Conservation (phyloP, 2,888 invertebrate species). For the Chalcosyrphus nemorum region DNA sequence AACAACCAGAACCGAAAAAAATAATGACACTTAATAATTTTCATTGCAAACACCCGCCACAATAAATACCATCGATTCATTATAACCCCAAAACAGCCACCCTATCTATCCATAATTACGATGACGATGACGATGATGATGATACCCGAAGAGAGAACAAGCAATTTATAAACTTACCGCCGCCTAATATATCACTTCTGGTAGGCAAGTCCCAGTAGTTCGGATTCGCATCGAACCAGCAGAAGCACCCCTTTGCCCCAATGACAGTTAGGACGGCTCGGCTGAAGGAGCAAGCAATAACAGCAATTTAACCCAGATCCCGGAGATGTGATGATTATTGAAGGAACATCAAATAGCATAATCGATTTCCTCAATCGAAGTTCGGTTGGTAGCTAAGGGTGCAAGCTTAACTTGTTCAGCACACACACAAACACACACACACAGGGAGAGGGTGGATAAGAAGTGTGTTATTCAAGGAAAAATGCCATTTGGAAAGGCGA, state of each 20-base stretch:
- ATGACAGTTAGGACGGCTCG: slow-evolving; percentile 9
- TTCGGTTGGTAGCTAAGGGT: too few species aligned
- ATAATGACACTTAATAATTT: slow-evolving; percentile 32
- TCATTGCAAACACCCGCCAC: slow-evolving; percentile 1
- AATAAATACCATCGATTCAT: slow-evolving; percentile 43
- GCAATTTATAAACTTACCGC: slow-evolving; percentile 30
- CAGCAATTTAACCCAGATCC: slow-evolving; percentile 57
- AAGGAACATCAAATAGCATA: slow-evolving; percentile 28
- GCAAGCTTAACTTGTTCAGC: too few species aligned
- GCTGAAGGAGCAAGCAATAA: slow-evolving; percentile 46
- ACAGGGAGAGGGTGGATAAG: neutral
- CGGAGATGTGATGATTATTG: slow-evolving; percentile 6
- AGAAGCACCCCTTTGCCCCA: neutral
- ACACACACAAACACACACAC: too few species aligned
- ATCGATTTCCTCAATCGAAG: slow-evolving; percentile 45
- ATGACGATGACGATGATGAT: neutral
- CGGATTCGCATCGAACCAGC: neutral
- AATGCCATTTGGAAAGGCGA: slow-evolving; percentile 11
- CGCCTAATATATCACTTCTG: neutral
- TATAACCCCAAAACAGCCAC: neutral
- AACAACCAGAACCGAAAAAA: too few species aligned
- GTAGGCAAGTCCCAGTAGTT: neutral
- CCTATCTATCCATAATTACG: neutral
- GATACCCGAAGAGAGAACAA: neutral
- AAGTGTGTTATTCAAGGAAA: neutral